Base-by-base conservation (phyloP, 1,140 invertebrate genomes). In the Lordiphosa mommai region DNA sequence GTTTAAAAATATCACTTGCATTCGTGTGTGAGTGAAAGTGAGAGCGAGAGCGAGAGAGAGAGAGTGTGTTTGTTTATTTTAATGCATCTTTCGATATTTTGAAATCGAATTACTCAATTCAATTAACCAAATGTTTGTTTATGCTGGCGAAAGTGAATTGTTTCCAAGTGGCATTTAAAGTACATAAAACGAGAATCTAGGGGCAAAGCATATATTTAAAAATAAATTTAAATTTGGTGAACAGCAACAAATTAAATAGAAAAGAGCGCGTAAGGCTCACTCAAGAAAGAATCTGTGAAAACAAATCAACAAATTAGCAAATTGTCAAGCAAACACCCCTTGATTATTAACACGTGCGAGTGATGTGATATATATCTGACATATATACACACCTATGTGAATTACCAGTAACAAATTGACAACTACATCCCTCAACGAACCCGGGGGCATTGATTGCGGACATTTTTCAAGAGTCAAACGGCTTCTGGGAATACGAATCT, bases 201-300 rank as follows among this genome's bases (percentile, higher is more conserved):
- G 13, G 51, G 53, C 51, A 55, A 37, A 50, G 46, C 61, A 67
- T 76, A 61, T 63, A 80, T 82, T 84, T 82, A 82, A 57, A 84
- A 84, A 80, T 80, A 80, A 80, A 82, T 82, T 41, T 71, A 82
- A 82, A 82, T 72, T 34, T 34, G 29, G 63, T 66, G 40, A 58
- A 46, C 46, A 30, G 34, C 17, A 47, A 27, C 13, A 12, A 65
- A 52, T 34, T 50, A 59, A 59, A 30, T 43, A 57, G 10, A 41
- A 51, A 67, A 61, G 69, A 48, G 60, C 46, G 23, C 23, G 23
- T 27, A 27, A 51, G 30, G 33, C 41, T 29, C 10, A n/a, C 13
- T 27, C 5, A 52, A 27, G 34, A 55, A 41, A 29, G 44, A 58
- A 56, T 30, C 4, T 14, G 70, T 73, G 61, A 76, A 82, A 80